A percentile compares a stretch with the other conserved stretches of the same genome.
Evolutionary conservation across 2,797 vertebrate genomes (phyloP).

Genomic region (Perodicticus potto): DNA sequence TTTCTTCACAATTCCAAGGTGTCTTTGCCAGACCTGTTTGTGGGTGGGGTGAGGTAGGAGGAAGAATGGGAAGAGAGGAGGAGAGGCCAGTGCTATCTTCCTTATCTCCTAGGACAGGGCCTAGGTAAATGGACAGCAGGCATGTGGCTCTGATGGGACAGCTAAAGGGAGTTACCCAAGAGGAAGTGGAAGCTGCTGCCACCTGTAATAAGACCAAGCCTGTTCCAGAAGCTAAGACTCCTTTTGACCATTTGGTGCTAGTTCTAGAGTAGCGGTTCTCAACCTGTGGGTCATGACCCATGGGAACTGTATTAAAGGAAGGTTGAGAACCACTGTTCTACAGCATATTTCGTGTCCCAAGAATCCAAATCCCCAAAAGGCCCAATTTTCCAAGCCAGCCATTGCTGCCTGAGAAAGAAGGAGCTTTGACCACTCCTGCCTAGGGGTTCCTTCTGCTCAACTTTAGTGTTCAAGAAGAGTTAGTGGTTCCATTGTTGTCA

Average conservation of each 20-base stretch:
- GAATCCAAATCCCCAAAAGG: neutral
- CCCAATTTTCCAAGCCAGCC: neutral
- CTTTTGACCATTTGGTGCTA: neutral
- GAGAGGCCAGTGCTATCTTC: neutral
- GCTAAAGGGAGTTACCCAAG: neutral
- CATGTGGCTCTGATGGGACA: neutral
- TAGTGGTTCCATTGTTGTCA: neutral
- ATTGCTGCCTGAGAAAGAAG: neutral
- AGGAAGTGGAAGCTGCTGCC: neutral
- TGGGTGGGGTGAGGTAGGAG: neutral
- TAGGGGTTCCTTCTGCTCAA: neutral
- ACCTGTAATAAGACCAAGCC: constrained; percentile 27
- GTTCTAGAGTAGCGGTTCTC: neutral
- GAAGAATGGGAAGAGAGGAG: neutral
- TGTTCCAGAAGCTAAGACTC: neutral
- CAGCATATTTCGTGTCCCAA: neutral
- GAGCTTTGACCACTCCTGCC: neutral
- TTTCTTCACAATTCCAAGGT: neutral
- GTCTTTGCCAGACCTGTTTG: neutral
- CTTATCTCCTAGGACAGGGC: constrained; percentile 27
- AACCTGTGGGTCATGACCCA: too few relatives aligned
- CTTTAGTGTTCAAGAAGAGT: neutral
- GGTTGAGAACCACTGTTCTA: too few relatives aligned
- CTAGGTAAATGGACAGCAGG: neutral
- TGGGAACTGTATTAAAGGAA: too few relatives aligned